Evolutionary conservation across 1,140 invertebrate genomes (phyloP), one percentile per base, ranked within the genome.

Genomic region (Gryon sp.): DNA sequence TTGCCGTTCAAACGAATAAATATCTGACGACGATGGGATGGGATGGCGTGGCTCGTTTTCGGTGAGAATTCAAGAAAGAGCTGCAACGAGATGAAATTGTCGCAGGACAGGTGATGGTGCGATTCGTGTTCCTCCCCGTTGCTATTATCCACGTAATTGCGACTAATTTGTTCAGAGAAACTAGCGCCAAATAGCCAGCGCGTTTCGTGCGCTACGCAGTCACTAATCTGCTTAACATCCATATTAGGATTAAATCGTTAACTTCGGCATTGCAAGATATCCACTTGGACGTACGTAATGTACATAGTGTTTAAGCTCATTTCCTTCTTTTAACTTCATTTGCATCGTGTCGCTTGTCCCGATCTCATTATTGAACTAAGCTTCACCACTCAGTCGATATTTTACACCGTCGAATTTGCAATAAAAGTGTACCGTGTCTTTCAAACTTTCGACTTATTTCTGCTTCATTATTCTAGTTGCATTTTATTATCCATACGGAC

Each of bases 221-320:
- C 48, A 74, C 80, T 83, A 86, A 86, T 86, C 83, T 84, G 80
- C 78, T 86, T 84, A 86, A 80, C 82, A 76, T 84, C 82, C 79
- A 80, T 79, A 76, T 83, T 82, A 80, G 82, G 80, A 84, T 85
- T 85, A 84, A 84, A 81, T 78, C 78, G 84, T 86, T 84, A 84
- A 57, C 74, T 57, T 22, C 60, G n/a, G 11, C 50, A 43, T 18
- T 43, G 36, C 63, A 14, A 34, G 24, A 50, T 41, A 59, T 69
- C 52, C 41, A 68, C 30, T 57, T 48, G 16, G 40, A 57, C 12
- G 52, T 48, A 34, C 34, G 43, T 19, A 59, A 38, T 55, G 40
- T 45, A 57, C 50, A 20, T 48, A 32, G 5, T 9, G 63, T 22
- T 48, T 57, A 57, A 57, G 50, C 41, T 48, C 30, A 28, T 34